Evolutionary conservation across 2,113 vertebrate species (phyloP).

Genomic region (Oceanites oceanicus): DNA sequence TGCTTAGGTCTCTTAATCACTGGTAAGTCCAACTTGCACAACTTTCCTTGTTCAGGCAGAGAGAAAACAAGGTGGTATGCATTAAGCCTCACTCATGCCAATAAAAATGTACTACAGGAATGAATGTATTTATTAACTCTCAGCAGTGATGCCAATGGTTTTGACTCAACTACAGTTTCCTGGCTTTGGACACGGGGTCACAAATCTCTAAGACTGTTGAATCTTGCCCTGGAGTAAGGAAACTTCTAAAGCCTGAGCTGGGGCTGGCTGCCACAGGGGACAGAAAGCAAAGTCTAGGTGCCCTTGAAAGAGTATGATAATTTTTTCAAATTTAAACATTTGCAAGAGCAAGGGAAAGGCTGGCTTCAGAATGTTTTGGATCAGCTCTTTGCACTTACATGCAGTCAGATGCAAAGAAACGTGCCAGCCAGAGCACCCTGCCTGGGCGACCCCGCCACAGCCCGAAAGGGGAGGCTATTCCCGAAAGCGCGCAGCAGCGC

Average conservation of each 20-base stretch:
- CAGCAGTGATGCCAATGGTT: slow-evolving; percentile 24
- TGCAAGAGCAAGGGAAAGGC: not conserved
- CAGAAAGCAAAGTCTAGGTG: not conserved
- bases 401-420: not conserved
- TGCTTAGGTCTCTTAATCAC: not conserved
- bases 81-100: slow-evolving; percentile 3
- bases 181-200: slow-evolving; percentile 5
- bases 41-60: not conserved
- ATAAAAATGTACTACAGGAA: slow-evolving; percentile 48
- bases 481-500: not conserved
- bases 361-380: not conserved
- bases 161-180: slow-evolving; percentile 23
- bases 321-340: not conserved
- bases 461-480: not conserved
- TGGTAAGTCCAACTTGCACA: not conserved
- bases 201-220: not conserved
- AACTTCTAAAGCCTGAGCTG: not conserved
- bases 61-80: slow-evolving; percentile 30
- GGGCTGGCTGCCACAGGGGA: not conserved
- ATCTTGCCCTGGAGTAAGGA: not conserved
- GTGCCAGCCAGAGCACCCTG: not conserved
- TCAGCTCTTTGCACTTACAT: not conserved
- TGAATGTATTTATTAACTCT: slow-evolving; percentile 47
- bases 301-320: not conserved
- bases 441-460: not conserved